Percentiles rank a stretch among this genome's conserved stretches.
These are phyloP conservation scores for Echinarachnius parma DNA, from an alignment of 53 echinoderm and acorn worm species.

Conservation along the genomic window DNA sequence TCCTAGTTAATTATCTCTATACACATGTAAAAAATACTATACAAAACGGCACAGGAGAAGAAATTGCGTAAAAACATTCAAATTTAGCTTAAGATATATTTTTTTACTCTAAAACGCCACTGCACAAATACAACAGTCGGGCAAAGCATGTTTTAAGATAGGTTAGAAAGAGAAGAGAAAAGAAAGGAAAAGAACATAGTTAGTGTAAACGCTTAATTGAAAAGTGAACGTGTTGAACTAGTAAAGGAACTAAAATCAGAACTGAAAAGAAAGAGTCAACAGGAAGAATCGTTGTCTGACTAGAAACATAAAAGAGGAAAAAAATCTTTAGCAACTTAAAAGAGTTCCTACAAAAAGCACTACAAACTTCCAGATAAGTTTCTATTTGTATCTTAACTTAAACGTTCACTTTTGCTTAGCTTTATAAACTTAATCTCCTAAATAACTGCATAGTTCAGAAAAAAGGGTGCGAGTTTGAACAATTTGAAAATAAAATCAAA, in stretches of 20 bases:
- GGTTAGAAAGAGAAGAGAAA: background rate
- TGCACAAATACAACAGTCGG: constrained; percentile 27
- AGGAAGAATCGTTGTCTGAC: constrained; percentile 30
- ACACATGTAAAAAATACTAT: constrained; percentile 26
- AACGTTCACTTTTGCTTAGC: background rate
- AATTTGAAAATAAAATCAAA: background rate
- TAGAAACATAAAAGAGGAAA: constrained; percentile 14
- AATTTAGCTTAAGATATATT: background rate
- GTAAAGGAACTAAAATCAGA: background rate
- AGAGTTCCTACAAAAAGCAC: constrained; percentile 35
- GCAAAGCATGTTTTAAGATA: background rate
- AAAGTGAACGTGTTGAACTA: background rate
- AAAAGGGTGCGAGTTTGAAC: background rate
- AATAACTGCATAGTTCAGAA: background rate
- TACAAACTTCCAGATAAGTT: constrained; percentile 25
- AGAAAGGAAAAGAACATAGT: constrained; percentile 3
- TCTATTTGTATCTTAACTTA: background rate
- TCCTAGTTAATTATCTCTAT: constrained; percentile 2
- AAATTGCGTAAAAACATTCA: constrained; percentile 21
- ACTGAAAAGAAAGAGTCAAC: background rate
- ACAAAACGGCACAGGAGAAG: constrained; percentile 12
- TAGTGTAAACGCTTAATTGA: background rate
- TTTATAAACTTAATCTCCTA: constrained; percentile 14
- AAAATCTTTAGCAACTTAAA: constrained; percentile 37
- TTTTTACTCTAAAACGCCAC: constrained; percentile 18